These are phyloP conservation scores for Oreochromis tanganicae DNA, from an alignment of 2,113 vertebrate species.

Conservation along the genomic window DNA sequence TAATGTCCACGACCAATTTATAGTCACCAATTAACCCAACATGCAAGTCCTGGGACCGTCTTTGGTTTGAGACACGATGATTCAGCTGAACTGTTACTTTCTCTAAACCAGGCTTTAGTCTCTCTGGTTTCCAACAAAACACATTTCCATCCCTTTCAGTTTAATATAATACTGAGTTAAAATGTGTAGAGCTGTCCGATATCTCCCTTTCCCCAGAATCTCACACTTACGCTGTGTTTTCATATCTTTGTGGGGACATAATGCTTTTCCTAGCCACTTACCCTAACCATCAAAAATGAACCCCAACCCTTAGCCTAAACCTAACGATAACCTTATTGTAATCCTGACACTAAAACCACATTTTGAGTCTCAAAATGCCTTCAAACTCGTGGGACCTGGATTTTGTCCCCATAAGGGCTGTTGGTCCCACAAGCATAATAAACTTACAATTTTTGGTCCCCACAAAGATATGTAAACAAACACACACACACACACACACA, in stretches of 20 bases:
- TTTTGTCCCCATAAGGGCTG: neutral
- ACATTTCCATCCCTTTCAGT: neutral
- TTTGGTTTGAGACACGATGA: neutral
- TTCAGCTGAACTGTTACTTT: neutral
- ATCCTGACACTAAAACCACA: neutral
- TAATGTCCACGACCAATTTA: neutral
- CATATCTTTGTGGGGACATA: neutral
- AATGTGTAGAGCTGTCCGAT: neutral
- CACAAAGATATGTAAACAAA: neutral
- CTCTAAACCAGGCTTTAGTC: neutral
- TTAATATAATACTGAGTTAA: neutral
- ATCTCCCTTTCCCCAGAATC: neutral
- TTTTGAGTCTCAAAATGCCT: neutral
- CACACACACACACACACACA: neutral
- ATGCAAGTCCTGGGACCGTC: neutral
- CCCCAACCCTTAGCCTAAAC: neutral
- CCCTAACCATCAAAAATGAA: too few relatives aligned
- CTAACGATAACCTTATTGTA: neutral
- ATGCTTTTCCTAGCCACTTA: neutral
- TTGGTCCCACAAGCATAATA: neutral
- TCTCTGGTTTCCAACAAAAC: neutral
- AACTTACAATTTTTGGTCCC: neutral
- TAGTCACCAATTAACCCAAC: neutral
- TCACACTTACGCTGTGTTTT: fast-evolving
- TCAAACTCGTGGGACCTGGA: fast-evolving